These are phyloP conservation scores for Heliconius hewitsoni DNA, from an alignment of 1,140 invertebrate genomes.

Conservation along the genomic window DNA sequence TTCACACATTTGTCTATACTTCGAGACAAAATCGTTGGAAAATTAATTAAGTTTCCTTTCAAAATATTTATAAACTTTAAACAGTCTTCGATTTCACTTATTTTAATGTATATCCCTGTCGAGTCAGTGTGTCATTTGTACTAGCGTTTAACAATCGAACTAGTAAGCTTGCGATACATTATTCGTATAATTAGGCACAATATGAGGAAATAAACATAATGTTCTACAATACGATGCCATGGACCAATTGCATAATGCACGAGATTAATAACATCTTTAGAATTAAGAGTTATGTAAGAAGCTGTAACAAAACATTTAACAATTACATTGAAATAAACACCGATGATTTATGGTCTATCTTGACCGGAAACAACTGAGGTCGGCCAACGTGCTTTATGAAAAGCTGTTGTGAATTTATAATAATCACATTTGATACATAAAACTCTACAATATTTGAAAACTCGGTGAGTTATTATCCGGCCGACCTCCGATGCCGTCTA, in stretches of 20 bases:
- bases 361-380: constrained; percentile 34
- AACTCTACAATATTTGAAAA: neutral
- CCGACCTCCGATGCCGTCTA: constrained; percentile 25
- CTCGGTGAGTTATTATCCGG: neutral
- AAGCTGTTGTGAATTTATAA: neutral
- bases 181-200: constrained; percentile 61
- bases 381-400: neutral
- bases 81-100: constrained; percentile 79
- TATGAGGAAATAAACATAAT: constrained; percentile 49
- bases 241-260: neutral
- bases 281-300: constrained; percentile 36
- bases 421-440: neutral
- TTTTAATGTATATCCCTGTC: constrained; percentile 75
- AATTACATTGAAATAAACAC: constrained; percentile 36
- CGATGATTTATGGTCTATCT: constrained; percentile 35
- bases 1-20: constrained; percentile 44
- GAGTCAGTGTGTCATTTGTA: constrained; percentile 75
- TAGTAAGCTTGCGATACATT: constrained; percentile 55
- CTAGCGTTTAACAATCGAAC: constrained; percentile 67
- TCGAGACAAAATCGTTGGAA: constrained; percentile 53
- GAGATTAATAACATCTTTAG: neutral
- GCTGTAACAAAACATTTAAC: constrained; percentile 46
- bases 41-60: constrained; percentile 54
- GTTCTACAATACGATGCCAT: constrained; percentile 26
- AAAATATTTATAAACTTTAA: constrained; percentile 77